A percentile compares a stretch with the other conserved stretches of the same genome.
phyloP scores from a whole-genome alignment of 2,113 vertebrate species.

The Hippocampus comes region DNA sequence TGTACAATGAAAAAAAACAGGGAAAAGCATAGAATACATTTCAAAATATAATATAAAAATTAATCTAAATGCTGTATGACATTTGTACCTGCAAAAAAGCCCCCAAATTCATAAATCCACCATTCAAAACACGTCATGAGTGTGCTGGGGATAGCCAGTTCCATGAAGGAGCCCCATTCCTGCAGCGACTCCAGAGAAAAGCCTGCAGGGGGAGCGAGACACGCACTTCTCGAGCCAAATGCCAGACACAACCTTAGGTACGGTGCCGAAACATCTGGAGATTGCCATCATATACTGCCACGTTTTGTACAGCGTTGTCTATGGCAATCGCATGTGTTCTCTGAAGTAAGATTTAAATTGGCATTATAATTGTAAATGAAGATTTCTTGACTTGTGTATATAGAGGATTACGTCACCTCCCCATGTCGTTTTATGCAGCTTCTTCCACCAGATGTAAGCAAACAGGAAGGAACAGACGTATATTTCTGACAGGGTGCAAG shows the following conservation, averaged over 20 bases:
- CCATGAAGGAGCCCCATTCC: slow-evolving; percentile 81
- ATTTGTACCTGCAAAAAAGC: slow-evolving; percentile 79
- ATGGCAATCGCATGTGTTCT: neutral
- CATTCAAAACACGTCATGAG: slow-evolving; percentile 87
- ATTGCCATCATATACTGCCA: neutral
- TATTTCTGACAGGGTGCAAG: slow-evolving; percentile 79
- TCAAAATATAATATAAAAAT: neutral
- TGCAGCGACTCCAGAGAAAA: slow-evolving; percentile 82
- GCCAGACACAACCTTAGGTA: neutral
- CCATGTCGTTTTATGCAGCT: slow-evolving; percentile 80
- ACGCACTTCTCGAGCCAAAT: slow-evolving; percentile 3
- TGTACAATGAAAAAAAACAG: neutral
- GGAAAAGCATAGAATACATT: neutral
- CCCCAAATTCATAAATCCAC: slow-evolving; percentile 88
- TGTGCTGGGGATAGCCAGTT: slow-evolving; percentile 81
- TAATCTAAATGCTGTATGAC: neutral
- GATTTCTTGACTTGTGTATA: neutral
- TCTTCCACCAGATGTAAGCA: slow-evolving; percentile 79
- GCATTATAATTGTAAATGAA: neutral
- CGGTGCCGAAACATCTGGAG: neutral
- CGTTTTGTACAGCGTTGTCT: no score
- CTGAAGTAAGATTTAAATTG: neutral
- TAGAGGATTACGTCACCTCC: slow-evolving; percentile 72
- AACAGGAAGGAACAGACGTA: slow-evolving; percentile 74
- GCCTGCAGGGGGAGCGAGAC: slow-evolving; percentile 64